phyloP scores from a whole-genome alignment of 2,797 vertebrate genomes.

The Anabacerthia variegaticeps region DNA sequence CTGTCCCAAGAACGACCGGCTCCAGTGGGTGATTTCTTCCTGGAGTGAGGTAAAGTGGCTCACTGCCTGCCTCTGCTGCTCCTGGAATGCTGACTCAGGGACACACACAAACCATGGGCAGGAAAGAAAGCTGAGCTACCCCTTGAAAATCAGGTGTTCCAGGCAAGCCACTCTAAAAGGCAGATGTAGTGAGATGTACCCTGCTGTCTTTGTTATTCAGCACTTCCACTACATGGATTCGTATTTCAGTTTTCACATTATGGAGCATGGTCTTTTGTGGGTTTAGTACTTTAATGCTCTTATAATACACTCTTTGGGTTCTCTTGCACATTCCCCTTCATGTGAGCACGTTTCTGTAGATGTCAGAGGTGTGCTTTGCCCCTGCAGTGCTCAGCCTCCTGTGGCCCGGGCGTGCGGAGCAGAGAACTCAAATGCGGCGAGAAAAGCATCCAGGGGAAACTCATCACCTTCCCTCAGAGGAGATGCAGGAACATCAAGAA shows the following conservation, averaged over 20 bases:
- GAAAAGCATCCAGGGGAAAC: conserved; percentile 82
- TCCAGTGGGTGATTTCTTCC: conserved; percentile 88
- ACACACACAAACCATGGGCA: accelerated
- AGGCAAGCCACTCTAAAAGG: not conserved
- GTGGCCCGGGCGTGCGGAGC: conserved; percentile 85
- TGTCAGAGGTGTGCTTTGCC: not conserved
- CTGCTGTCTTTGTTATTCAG: not conserved
- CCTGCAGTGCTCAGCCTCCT: conserved; percentile 87
- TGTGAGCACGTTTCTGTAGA: not conserved
- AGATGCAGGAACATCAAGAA: conserved; percentile 90
- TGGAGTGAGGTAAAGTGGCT: conserved; percentile 89
- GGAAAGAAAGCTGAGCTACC: not conserved
- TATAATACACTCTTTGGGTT: not conserved
- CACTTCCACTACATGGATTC: not conserved
- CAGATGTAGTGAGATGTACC: not conserved
- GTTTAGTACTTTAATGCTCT: not conserved
- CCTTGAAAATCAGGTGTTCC: not conserved
- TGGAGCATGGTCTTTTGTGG: accelerated
- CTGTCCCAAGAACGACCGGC: conserved; percentile 90
- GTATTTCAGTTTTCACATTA: not conserved
- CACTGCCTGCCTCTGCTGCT: not conserved
- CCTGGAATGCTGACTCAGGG: not conserved
- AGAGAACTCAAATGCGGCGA: conserved; percentile 90
- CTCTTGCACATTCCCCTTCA: not conserved
- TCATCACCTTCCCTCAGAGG: conserved; percentile 84